Conservation (phyloP, 2,797 vertebrate genomes). For the Eulemur rubriventer region DNA sequence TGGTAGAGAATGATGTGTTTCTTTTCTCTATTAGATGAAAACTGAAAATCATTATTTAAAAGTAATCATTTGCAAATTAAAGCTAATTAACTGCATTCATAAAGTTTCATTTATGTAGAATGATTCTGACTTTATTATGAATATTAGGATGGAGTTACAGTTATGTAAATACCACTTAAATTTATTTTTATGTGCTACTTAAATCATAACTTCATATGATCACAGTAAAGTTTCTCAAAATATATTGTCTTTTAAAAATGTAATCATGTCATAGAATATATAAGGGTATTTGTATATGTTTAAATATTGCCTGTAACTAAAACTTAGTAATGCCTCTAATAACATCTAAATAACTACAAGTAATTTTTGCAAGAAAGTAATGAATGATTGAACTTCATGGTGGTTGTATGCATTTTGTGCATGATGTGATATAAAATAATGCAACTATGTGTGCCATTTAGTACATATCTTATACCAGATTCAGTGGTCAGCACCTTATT, state of each 20-base stretch:
- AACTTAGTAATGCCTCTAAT: background rate
- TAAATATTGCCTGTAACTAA: background rate
- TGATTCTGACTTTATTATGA: conserved; percentile 41
- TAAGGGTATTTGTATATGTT: background rate
- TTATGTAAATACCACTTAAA: conserved; percentile 30
- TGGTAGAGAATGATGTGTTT: background rate
- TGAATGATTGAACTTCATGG: background rate
- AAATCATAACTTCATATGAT: conserved; percentile 2
- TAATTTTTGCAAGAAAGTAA: background rate
- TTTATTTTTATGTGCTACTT: conserved; percentile 23
- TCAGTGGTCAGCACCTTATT: background rate
- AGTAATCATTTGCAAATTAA: conserved; percentile 51
- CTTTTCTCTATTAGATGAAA: background rate
- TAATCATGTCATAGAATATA: background rate
- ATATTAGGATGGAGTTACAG: conserved; percentile 28
- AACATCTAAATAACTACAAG: background rate
- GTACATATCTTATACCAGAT: background rate
- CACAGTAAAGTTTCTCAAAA: conserved; percentile 37
- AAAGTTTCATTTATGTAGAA: conserved; percentile 3
- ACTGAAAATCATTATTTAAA: conserved; percentile 47
- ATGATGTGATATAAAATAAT: background rate
- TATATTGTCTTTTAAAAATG: background rate
- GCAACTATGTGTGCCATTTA: background rate
- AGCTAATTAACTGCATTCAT: conserved; percentile 38
- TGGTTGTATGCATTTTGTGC: background rate